These are phyloP conservation scores for Lasioglossum baleicum DNA, from an alignment of 1,140 invertebrate species.

Conservation along the genomic window DNA sequence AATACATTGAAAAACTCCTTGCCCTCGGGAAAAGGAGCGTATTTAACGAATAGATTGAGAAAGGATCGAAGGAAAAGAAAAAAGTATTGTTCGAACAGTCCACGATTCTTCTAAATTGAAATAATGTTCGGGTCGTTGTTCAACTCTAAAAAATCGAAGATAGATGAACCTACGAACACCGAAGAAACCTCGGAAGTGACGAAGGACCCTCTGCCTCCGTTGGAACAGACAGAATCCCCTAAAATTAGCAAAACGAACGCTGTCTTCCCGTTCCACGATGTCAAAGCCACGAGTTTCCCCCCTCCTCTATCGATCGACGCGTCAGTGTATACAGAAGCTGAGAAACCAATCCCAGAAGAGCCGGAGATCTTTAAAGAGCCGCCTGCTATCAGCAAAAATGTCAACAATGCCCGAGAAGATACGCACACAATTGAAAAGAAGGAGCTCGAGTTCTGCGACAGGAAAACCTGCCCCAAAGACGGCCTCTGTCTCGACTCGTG, in stretches of 20 bases:
- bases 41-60: not conserved
- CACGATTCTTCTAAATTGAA: not conserved
- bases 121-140: slow-evolving; percentile 20
- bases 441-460: slow-evolving; percentile 14
- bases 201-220: not conserved
- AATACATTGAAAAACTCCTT: not conserved
- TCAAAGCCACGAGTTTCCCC: slow-evolving; percentile 29
- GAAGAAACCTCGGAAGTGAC: not conserved
- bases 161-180: not conserved
- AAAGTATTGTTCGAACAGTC: not conserved
- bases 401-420: not conserved
- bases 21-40: not conserved
- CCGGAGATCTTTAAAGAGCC: not conserved
- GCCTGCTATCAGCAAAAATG: not conserved
- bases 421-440: not conserved
- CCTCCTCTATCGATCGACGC: not conserved
- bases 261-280: slow-evolving; percentile 13
- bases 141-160: not conserved
- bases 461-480: slow-evolving; percentile 11
- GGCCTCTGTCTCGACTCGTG: slow-evolving; percentile 1
- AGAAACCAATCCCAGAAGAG: not conserved
- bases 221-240: not conserved
- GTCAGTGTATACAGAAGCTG: slow-evolving; percentile 12
- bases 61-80: slow-evolving; percentile 2
- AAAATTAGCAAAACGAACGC: not conserved